These are phyloP conservation scores for Diarsia rubi DNA, from an alignment of 2,888 invertebrate species.

Conservation along the genomic window DNA sequence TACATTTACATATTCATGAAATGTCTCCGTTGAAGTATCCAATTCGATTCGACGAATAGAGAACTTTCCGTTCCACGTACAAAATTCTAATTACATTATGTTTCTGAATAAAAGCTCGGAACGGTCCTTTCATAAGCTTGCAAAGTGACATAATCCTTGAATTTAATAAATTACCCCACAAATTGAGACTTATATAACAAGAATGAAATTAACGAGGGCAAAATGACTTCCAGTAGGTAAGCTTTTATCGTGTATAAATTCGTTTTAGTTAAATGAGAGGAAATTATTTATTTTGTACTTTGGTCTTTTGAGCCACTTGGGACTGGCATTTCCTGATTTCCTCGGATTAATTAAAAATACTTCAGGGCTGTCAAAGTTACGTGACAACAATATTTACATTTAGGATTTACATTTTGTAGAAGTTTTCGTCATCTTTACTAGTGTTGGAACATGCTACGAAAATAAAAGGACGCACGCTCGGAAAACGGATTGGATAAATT, in stretches of 20 bases:
- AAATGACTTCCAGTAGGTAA: constrained; percentile 45
- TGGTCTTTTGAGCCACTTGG: constrained; percentile 14
- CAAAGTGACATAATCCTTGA: constrained; percentile 60
- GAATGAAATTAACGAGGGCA: constrained; percentile 57
- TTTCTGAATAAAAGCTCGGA: constrained; percentile 45
- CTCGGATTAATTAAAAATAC: constrained; percentile 20
- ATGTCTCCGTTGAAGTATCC: constrained; percentile 40
- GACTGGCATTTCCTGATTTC: constrained; percentile 23
- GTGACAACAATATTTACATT: constrained; percentile 7
- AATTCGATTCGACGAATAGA: constrained; percentile 48
- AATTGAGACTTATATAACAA: constrained; percentile 59
- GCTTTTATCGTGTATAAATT: constrained; percentile 30
- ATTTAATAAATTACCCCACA: constrained; percentile 59
- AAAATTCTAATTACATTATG: constrained; percentile 61
- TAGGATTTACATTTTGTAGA: neutral
- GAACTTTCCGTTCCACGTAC: constrained; percentile 48
- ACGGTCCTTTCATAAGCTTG: constrained; percentile 49
- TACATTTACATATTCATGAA: constrained; percentile 50
- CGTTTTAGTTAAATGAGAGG: constrained; percentile 26
- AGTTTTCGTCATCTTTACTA: neutral
- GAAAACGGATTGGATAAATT: neutral
- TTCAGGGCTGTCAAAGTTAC: neutral
- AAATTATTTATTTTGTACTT: constrained; percentile 22
- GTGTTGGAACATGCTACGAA: neutral
- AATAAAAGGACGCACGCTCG: neutral